These are phyloP conservation scores for Motacilla tschutschensis DNA, from an alignment of 2,113 vertebrate species.

Conservation along the genomic window DNA sequence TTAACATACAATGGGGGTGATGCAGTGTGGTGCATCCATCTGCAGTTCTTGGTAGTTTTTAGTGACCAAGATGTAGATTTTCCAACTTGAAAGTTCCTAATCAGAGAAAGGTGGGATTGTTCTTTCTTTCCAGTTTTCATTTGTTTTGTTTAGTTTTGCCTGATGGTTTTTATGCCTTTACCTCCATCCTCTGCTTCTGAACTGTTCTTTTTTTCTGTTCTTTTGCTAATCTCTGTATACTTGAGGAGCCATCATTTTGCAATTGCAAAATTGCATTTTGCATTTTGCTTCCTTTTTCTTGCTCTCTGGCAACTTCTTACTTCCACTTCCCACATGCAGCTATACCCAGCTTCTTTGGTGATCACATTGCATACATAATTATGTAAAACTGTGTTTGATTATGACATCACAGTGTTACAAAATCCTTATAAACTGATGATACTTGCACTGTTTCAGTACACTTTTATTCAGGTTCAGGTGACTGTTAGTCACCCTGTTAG, in stretches of 20 bases:
- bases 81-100: not conserved
- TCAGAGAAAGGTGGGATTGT: not conserved
- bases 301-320: not conserved
- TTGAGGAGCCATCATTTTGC: not conserved
- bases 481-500: not conserved
- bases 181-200: not conserved
- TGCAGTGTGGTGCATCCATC: accelerated
- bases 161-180: not conserved
- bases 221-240: not conserved
- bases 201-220: not conserved
- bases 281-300: not conserved
- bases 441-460: not conserved
- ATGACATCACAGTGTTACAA: not conserved
- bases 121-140: not conserved
- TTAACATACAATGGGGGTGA: accelerated
- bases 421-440: not conserved
- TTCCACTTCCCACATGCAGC: not conserved
- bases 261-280: too few relatives aligned
- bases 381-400: not conserved
- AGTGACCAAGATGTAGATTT: not conserved
- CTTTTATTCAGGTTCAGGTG: not conserved
- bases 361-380: not conserved
- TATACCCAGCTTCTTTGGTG: not conserved
- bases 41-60: not conserved
- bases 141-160: not conserved